Evolutionary conservation across 2,797 vertebrate genomes (phyloP).

Genomic region (Simalia tracyae): DNA sequence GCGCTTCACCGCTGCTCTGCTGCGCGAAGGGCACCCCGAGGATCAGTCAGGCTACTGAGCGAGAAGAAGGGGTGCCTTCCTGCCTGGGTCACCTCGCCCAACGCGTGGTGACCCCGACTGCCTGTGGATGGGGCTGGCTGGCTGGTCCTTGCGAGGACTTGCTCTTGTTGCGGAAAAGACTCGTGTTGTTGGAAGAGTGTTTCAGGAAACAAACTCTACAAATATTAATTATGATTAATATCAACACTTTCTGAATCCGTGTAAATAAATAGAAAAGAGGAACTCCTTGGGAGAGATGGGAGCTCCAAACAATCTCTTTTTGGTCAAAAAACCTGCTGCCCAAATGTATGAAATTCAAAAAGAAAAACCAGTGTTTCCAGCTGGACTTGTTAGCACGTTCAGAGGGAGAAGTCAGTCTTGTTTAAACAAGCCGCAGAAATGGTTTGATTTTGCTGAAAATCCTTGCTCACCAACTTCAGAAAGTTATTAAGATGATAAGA

Average conservation of each 20-base stretch:
- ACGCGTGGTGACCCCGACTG: neutral
- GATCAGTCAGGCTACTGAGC: no score
- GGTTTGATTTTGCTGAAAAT: no score
- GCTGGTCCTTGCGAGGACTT: neutral
- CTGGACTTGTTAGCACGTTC: neutral
- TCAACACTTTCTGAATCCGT: neutral
- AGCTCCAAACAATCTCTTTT: neutral
- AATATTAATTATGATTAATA: neutral
- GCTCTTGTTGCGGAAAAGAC: neutral
- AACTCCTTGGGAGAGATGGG: neutral
- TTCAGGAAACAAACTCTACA: neutral
- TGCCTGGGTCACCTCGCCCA: neutral
- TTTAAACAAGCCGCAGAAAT: neutral
- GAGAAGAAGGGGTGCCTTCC: no score
- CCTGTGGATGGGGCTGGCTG: neutral
- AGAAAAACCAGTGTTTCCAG: neutral
- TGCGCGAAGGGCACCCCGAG: neutral
- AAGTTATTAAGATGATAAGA: no score
- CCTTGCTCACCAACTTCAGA: no score
- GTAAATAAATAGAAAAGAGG: neutral
- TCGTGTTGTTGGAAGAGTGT: neutral
- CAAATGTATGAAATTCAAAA: neutral
- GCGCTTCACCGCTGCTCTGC: neutral
- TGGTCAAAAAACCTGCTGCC: neutral
- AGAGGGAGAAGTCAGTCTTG: neutral